Percentiles rank a stretch among this genome's conserved stretches.
phyloP scores from a whole-genome alignment of 2,797 vertebrate species.

The Urosaurus nigricauda region DNA sequence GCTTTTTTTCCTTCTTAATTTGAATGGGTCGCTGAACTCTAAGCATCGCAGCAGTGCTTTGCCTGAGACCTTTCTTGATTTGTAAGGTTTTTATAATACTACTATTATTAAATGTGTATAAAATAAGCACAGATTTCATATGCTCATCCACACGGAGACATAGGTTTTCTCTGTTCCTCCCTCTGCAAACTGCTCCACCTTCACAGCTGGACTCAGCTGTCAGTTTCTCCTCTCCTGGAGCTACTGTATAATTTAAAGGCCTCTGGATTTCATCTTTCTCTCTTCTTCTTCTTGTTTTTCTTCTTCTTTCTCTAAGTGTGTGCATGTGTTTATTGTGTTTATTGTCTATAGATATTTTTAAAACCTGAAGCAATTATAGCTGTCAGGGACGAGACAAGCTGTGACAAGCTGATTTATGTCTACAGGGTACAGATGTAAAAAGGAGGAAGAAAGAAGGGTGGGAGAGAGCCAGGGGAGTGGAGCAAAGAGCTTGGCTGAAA shows the following conservation, averaged over 20 bases:
- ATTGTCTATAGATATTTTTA: conserved; percentile 85
- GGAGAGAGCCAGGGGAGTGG: conserved; percentile 48
- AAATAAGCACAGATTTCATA: conserved; percentile 32
- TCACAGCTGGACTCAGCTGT: conserved; percentile 62
- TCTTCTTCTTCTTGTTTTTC: not conserved
- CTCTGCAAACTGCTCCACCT: conserved; percentile 46
- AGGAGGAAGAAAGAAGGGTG: conserved; percentile 45
- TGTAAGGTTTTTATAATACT: not conserved
- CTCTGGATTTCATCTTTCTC: conserved; percentile 38
- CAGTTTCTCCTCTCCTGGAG: conserved; percentile 60
- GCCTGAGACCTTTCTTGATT: conserved; percentile 40
- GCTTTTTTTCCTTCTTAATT: conserved; percentile 37
- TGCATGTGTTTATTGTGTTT: conserved; percentile 58
- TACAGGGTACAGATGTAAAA: conserved; percentile 70
- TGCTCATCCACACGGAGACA: conserved; percentile 43
- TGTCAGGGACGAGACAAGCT: conserved; percentile 79
- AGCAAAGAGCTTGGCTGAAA: conserved; percentile 50
- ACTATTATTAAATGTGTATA: not conserved
- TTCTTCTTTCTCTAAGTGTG: conserved; percentile 37
- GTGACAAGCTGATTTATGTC: conserved; percentile 83
- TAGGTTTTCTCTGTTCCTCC: conserved; percentile 46
- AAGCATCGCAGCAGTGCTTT: conserved; percentile 5
- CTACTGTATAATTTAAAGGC: not conserved
- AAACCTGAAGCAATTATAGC: conserved; percentile 83
- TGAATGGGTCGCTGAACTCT: not conserved